phyloP scores from a whole-genome alignment of 2,888 invertebrate genomes.

The Heliconius sara region DNA sequence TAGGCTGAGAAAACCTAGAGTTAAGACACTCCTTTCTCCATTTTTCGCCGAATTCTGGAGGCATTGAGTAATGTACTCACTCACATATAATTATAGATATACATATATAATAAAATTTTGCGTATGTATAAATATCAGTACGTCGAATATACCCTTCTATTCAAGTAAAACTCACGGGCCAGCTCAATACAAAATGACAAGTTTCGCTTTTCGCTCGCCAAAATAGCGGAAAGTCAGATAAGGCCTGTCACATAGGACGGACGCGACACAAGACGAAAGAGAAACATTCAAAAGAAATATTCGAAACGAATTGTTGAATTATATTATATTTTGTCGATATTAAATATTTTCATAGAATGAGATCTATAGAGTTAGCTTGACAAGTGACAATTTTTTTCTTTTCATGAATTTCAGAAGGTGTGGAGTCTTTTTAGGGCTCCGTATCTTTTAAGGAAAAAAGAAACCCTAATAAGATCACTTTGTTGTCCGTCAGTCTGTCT shows the following conservation, averaged over 20 bases:
- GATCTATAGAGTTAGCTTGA: too few relatives aligned
- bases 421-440: too few relatives aligned
- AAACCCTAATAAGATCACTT: too few relatives aligned
- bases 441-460: too few relatives aligned
- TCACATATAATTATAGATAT: too few relatives aligned
- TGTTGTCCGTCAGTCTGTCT: too few relatives aligned
- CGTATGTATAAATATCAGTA: background rate
- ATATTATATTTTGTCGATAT: constrained; percentile 1
- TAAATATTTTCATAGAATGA: background rate
- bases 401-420: too few relatives aligned
- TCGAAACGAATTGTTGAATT: background rate
- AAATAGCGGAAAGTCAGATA: constrained; percentile 38
- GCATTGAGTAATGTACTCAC: too few relatives aligned
- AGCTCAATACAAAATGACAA: constrained; percentile 35
- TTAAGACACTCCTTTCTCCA: too few relatives aligned
- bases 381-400: background rate
- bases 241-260: constrained; percentile 31
- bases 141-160: background rate
- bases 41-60: too few relatives aligned
- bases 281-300: constrained; percentile 30
- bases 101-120: too few relatives aligned
- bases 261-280: constrained; percentile 23
- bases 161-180: constrained; percentile 19
- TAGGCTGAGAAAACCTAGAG: too few relatives aligned
- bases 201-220: constrained; percentile 33